Evolutionary conservation across 2,113 vertebrate genomes (phyloP), one percentile per base, ranked within the genome.

Genomic region (Hippocampus mohnikei): DNA sequence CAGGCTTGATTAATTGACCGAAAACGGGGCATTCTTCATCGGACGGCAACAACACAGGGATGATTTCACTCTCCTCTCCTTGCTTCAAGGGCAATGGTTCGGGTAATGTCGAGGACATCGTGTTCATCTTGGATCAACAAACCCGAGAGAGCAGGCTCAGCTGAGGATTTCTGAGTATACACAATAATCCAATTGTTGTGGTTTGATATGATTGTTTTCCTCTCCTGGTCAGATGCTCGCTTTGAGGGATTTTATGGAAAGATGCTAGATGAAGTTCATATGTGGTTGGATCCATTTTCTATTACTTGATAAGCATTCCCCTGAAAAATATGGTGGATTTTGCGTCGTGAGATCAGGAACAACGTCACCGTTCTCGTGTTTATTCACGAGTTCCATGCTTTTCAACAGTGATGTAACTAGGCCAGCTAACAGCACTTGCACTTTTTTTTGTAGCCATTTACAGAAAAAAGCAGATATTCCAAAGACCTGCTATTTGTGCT

Each of bases 41-140:
- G 12, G 23, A 15, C n/a, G 1, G n/a, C 10, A 5, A 13, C 2
- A 2, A 25, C 29, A 25, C 53, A 50, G 37, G 67, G 18, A 37
- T 70, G 27, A 72, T 78, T 75, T 6, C 20, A 70, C 52, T 18
- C 62, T 65, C 50, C 6, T 66, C 44, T 55, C 60, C 37, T 75
- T 25, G 60, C 42, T 13, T 20, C 59, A 61, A 59, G 80, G 63
- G 77, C 72, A 77, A 16, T 74, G 52, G 79, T 33, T 37, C 8
- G 15, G 29, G 58, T 40, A 40, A 63, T 41, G 72, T 81, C 46
- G 67, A 48, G 79, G 80, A 69, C 74, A 74, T 67, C 73, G 69
- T 41, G 0, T 78, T 88, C 80, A 84, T 88, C 79, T 89, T 86
- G 89, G 86, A 86, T 86, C 85, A 86, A 73, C 86, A 87, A 85